Evolutionary conservation across 2,797 vertebrate genomes (phyloP).

Genomic region (Orientallactaga sibirica): DNA sequence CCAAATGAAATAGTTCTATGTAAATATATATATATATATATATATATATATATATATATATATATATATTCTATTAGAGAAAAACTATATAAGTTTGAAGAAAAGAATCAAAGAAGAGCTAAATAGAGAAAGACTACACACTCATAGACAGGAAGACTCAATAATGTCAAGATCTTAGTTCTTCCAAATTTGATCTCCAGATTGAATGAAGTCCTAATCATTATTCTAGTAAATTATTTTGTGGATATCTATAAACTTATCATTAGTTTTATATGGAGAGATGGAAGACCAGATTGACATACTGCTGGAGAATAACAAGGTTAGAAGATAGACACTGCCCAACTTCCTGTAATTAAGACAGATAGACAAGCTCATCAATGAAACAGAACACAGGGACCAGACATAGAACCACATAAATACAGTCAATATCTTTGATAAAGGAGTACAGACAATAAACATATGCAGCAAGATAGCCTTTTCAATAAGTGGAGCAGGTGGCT

Average conservation of each 20-base stretch:
- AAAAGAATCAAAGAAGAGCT: not conserved
- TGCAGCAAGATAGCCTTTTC: not conserved
- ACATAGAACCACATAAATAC: not conserved
- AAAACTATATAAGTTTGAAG: not conserved
- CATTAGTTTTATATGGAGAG: not conserved
- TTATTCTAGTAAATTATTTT: not conserved
- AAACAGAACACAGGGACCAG: not conserved
- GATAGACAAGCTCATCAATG: not conserved
- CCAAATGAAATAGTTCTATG: not conserved
- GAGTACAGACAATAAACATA: no score
- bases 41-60: no score
- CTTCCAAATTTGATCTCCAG: not conserved
- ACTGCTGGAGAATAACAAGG: no score
- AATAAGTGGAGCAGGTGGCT: not conserved
- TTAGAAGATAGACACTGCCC: not conserved
- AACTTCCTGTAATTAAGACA: not conserved
- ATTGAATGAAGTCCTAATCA: not conserved
- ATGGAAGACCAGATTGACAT: not conserved
- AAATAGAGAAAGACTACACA: not conserved
- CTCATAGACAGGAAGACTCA: not conserved
- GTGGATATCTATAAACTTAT: not conserved
- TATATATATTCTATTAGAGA: not conserved
- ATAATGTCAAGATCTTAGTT: not conserved
- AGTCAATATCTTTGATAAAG: not conserved
- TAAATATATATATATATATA: not conserved